A percentile compares a stretch with the other conserved stretches of the same genome.
Conservation (phyloP, 2,797 vertebrate species). For the Paratrypauchen microcephalus region DNA sequence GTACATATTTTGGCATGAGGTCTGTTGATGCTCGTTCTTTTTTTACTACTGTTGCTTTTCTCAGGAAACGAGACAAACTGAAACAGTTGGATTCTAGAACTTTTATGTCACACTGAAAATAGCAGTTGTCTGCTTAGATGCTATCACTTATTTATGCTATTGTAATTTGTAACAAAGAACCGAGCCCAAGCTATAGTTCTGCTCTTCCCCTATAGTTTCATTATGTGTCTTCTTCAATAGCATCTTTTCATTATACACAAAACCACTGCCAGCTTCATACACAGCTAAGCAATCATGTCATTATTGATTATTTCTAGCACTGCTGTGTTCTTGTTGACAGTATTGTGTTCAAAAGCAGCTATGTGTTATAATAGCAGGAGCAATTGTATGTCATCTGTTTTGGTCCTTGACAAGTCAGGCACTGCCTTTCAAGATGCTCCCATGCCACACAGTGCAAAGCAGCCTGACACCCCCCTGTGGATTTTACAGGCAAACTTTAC, state of each 20-base stretch:
- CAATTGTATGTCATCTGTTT: slow-evolving; percentile 40
- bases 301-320: slow-evolving; percentile 19
- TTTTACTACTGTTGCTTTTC: neutral
- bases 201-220: neutral
- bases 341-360: slow-evolving; percentile 22
- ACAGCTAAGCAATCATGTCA: slow-evolving; percentile 23
- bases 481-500: slow-evolving; percentile 49
- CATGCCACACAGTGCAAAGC: slow-evolving; percentile 38
- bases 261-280: neutral
- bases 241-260: neutral
- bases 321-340: slow-evolving; percentile 14
- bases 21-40: neutral
- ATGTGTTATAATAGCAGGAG: slow-evolving; percentile 11
- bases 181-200: neutral
- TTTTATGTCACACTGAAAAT: neutral
- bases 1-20: neutral
- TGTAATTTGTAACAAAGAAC: neutral
- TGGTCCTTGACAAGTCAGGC: slow-evolving; percentile 21
- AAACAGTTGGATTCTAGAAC: neutral
- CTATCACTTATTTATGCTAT: neutral
- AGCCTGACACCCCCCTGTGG: slow-evolving; percentile 43
- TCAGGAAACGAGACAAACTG: neutral
- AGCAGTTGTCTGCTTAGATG: neutral
- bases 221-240: neutral
- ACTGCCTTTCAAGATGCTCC: slow-evolving; percentile 33